Evolutionary conservation across 2,113 vertebrate genomes (phyloP), one percentile per base, ranked within the genome.

Genomic region (Psittacula cyanocephala): DNA sequence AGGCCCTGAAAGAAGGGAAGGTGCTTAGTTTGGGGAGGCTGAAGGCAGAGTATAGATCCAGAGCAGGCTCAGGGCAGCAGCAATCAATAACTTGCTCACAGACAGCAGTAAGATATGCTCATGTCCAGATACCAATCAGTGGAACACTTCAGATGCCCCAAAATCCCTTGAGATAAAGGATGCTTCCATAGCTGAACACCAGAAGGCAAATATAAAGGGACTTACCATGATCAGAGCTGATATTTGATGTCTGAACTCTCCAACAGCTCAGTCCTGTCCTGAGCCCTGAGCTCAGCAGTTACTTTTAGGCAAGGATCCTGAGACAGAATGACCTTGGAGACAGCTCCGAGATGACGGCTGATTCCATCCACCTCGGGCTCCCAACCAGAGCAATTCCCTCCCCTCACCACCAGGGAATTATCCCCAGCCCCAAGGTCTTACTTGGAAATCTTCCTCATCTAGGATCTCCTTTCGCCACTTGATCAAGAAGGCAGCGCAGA

Each of bases 391-490:
- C 39, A 77, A 80, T 39, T 75, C 85, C 60, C 65, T 75, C 37
- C 71, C 79, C 19, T 85, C 70, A 7, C 16, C 10, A 86, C 49
- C 50, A 35, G 6, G 25, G 29, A 70, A 41, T 63, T 18, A 23
- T 5, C 25, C 55, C 67, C 31, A 39, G 1, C 17, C 59, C 68
- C 60, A 44, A 12, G 17, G 39, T 86, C 97, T 97, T 98, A 99
- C 99, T 98, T 99, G 99, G 89, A 99, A 99, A 89, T 99, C 99
- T 68, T 98, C 98, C 97, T 99, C 99, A 93, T 99, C 99, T 43
- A 99, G 96, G 96, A 99, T 99, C 97, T 99, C 99, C 93, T 99
- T 99, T 82, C 99, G 97, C 99, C 99, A 99, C 96, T 99, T 99
- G 72, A 99, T 98, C 97, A 99, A 97, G 97, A 99, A 99, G 78